These are phyloP conservation scores for Monopis laevigella DNA, from an alignment of 2,888 invertebrate genomes.

Conservation along the genomic window DNA sequence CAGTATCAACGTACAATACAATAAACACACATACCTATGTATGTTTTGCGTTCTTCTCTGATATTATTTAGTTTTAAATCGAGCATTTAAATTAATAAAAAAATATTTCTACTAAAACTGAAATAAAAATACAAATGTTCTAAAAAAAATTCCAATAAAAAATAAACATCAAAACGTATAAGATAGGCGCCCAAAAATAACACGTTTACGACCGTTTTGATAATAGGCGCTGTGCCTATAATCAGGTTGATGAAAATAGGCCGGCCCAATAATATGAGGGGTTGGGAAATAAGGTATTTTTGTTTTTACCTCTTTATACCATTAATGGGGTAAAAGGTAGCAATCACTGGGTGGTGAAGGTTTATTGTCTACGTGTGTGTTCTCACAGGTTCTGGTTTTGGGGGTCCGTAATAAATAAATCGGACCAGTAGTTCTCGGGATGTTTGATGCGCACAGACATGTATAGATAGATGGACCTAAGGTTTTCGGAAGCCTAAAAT, in stretches of 20 bases:
- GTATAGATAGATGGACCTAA: too few relatives aligned
- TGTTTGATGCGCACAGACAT: too few relatives aligned
- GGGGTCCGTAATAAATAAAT: too few relatives aligned
- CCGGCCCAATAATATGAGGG: constrained; percentile 9
- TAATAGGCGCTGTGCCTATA: constrained; percentile 11
- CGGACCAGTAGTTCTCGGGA: too few relatives aligned
- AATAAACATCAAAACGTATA: neutral
- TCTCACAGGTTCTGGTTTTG: constrained; percentile 12
- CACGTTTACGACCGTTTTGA: constrained; percentile 7
- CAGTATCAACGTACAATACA: too few relatives aligned
- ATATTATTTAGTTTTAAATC: too few relatives aligned
- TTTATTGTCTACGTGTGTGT: constrained; percentile 22
- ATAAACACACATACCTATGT: too few relatives aligned
- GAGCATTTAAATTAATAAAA: too few relatives aligned
- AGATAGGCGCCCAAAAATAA: constrained; percentile 8
- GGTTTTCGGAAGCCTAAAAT: too few relatives aligned
- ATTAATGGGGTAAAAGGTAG: constrained; percentile 24
- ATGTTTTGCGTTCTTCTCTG: too few relatives aligned
- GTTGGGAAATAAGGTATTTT: constrained; percentile 5
- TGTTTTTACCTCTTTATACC: constrained; percentile 8
- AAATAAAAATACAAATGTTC: too few relatives aligned
- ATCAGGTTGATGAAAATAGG: constrained; percentile 12
- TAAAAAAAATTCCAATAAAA: neutral
- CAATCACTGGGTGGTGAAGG: constrained; percentile 19
- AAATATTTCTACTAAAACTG: too few relatives aligned